Evolutionary conservation across 2,797 vertebrate genomes (phyloP), one percentile per base, ranked within the genome.

Genomic region (Diceros bicornis): DNA sequence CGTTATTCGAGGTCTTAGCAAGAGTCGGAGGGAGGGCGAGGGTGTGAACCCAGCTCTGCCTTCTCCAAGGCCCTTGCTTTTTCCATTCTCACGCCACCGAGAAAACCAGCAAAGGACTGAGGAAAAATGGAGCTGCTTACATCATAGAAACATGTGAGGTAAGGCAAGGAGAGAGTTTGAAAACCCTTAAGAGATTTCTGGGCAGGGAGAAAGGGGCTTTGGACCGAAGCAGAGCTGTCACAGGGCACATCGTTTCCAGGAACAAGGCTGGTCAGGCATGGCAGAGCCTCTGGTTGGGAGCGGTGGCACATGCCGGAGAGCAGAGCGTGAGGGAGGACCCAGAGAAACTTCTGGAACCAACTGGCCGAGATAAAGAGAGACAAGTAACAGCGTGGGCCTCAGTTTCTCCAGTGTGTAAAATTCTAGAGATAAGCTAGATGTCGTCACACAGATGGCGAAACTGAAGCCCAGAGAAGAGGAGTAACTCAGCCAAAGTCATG

Each of bases 171-270:
- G 14, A 66, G 17, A 10, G 10, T 50, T 57, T 44, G 94, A 74
- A 59, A 74, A n/a, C 9, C 0, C 21, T 20, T 20, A 17, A 3
- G 18, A 69, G 4, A 5, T 55, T 72, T 78, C 69, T 77, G 59
- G 81, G 9, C 17, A 37, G 23, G 37, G 6, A 62, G 59, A 27
- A 88, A 57, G 20, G 47, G 74, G 25, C 21, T 90, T 68, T 2
- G 2, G 9, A 14, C 62, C 4, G 7, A 66, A 85, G 62, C 44
- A 61, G n/a, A 32, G 59, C 10, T 0, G 6, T 34, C 47, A 27
- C 16, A 0, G 0, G 32, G 55, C 17, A 6, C 0, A 16, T 4
- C 14, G 0, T 29, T 57, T 47, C 13, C 0, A 0, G 6, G 7
- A 71, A 55, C 16, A 44, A 57, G 79, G 13, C 75, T 20, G 34